These are phyloP conservation scores for Linepithema humile DNA, from an alignment of 1,140 invertebrate species.

Conservation along the genomic window DNA sequence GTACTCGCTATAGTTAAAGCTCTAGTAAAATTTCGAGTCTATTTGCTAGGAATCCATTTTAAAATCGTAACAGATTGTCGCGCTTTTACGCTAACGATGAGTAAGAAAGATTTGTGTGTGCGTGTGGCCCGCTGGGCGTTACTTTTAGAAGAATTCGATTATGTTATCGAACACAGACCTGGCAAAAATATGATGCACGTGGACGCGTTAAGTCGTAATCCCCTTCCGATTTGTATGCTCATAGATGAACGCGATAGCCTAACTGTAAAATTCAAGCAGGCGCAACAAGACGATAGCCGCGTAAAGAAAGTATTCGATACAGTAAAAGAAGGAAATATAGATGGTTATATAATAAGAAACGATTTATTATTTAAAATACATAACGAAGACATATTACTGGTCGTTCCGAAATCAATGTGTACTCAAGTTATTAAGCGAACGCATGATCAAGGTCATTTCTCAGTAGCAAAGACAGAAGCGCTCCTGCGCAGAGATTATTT, in stretches of 20 bases:
- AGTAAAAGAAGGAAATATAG: background rate
- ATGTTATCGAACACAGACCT: background rate
- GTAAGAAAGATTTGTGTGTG: no score
- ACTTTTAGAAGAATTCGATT: background rate
- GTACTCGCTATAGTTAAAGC: background rate
- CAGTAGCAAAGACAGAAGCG: background rate
- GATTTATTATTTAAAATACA: background rate
- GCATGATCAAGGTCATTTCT: background rate
- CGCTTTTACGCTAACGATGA: no score
- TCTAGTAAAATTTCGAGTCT: constrained; percentile 1
- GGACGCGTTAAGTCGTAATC: background rate
- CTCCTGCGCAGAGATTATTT: background rate
- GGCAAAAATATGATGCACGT: background rate
- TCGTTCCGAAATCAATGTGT: background rate
- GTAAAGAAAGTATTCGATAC: background rate
- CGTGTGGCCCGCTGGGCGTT: no score
- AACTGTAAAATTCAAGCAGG: background rate
- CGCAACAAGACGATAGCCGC: background rate
- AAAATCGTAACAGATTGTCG: background rate
- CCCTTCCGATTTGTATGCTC: background rate
- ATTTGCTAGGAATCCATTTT: background rate
- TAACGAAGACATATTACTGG: background rate
- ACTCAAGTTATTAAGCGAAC: background rate
- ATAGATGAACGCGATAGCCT: background rate
- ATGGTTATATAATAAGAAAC: background rate